Evolutionary conservation across 2,797 vertebrate genomes (phyloP), one percentile per base, ranked within the genome.

Genomic region (Clarias pachynema): DNA sequence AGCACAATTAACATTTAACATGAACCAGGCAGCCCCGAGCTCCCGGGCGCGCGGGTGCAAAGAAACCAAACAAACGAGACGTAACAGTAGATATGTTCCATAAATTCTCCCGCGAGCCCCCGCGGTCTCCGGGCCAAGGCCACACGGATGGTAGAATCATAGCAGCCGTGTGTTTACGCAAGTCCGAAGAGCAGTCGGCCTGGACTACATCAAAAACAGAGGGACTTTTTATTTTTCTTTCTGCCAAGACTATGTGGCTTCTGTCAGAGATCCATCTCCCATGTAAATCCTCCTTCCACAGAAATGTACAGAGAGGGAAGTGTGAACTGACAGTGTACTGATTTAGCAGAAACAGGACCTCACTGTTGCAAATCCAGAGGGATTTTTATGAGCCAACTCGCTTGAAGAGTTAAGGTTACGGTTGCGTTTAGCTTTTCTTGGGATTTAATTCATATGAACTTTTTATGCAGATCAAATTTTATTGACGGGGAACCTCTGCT

Each of bases 41-140:
- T 81, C 85, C 70, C 34, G n/a, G 68, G 78, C 56, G 56, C 29
- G 79, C 82, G 37, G 40, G 85, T 68, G 62, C 62, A 14, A 86
- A 72, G 77, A 85, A 79, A 87, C 40, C 84, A 88, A 89, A 79
- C 87, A 79, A 85, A 84, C 81, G 73, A 62, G 74, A 87, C 72
- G 31, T 79, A 86, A 88, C 89, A 75, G 75, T 86, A 88, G 85
- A 89, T 89, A 72, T 87, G 85, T 81, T 90, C 82, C 68, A 89
- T 89, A 88, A 90, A 86, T 86, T 82, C 65, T 84, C 49, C 79
- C 34, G 24, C 4, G 62, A 60, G 72, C 81, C 84, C 73, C 78
- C 1, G 16, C 31, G 29, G 56, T 83, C 68, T 40, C 37, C 57
- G 18, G 85, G 68, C 85, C 84, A 87, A 88, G 88, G 87, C 83